Percentiles rank a stretch among this genome's conserved stretches.
Conservation (phyloP, 92 coral and sea anemone genomes). For the Porites evermanni region DNA sequence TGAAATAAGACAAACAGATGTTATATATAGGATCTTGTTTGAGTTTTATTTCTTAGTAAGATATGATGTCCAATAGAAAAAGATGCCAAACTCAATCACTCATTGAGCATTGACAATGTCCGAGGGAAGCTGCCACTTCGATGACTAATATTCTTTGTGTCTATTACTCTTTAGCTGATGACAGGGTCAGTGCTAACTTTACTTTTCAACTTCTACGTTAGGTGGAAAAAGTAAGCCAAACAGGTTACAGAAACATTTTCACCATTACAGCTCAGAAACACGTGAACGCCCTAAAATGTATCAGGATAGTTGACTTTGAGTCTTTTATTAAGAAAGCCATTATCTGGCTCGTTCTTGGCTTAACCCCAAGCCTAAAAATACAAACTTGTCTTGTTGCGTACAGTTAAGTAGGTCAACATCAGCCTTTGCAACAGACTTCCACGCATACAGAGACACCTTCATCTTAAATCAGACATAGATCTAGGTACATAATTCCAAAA, state of each 20-base stretch:
- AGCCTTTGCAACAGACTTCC: background rate
- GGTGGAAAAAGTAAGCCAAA: slow-evolving; percentile 5
- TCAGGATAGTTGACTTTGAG: background rate
- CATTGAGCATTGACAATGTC: background rate
- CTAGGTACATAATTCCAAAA: background rate
- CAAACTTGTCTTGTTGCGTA: background rate
- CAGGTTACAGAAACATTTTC: background rate
- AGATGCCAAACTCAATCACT: background rate
- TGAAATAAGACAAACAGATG: background rate
- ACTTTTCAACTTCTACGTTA: background rate
- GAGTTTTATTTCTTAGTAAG: background rate
- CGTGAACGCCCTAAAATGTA: background rate
- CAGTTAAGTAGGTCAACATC: background rate
- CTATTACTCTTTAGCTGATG: background rate
- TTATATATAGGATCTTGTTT: background rate
- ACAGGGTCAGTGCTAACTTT: background rate
- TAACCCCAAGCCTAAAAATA: background rate
- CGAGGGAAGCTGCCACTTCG: slow-evolving; percentile 3
- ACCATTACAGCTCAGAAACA: background rate
- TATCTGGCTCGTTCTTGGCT: background rate
- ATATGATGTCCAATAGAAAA: background rate
- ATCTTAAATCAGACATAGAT: background rate
- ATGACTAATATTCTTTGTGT: background rate
- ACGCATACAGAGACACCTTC: background rate
- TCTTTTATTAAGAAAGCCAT: background rate